A percentile compares a stretch with the other conserved stretches of the same genome.
Conservation (phyloP, 2,797 vertebrate genomes). For the Myripristis murdjan region DNA sequence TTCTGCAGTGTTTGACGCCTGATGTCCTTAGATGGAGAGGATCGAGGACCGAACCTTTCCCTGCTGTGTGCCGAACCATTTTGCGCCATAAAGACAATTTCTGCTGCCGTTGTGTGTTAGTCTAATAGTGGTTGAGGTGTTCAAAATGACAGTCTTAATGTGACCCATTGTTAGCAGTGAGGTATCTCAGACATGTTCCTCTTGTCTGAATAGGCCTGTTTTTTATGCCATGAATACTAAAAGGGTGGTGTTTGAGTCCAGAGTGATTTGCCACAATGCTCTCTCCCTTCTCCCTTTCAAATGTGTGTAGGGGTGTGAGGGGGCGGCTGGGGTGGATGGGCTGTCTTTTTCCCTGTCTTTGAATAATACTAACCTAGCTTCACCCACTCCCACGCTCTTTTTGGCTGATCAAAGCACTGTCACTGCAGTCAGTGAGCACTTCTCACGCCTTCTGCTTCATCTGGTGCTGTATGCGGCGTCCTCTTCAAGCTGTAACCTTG, state of each 20-base stretch:
- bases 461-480: constrained; percentile 31
- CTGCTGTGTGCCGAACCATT: constrained; percentile 15
- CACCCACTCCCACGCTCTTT: constrained; percentile 13
- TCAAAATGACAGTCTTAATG: constrained; percentile 1
- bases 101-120: constrained; percentile 22
- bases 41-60: constrained; percentile 5
- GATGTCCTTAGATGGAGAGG: constrained; percentile 41
- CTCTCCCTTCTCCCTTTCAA: background rate
- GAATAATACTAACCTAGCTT: constrained; percentile 36
- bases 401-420: constrained; percentile 32
- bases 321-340: too few relatives aligned
- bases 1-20: constrained; percentile 56
- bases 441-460: constrained; percentile 24
- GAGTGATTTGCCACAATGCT: constrained; percentile 31
- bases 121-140: background rate
- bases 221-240: constrained; percentile 2
- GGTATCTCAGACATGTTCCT: background rate
- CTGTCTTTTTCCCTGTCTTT: constrained; percentile 29
- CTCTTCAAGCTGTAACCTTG: constrained; percentile 32
- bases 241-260: constrained; percentile 16
- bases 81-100: constrained; percentile 7
- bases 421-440: constrained; percentile 32
- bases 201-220: background rate
- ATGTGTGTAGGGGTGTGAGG: too few relatives aligned
- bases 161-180: background rate